Conservation (phyloP, 92 coral and sea anemone genomes). For the Zoanthus gigantus region DNA sequence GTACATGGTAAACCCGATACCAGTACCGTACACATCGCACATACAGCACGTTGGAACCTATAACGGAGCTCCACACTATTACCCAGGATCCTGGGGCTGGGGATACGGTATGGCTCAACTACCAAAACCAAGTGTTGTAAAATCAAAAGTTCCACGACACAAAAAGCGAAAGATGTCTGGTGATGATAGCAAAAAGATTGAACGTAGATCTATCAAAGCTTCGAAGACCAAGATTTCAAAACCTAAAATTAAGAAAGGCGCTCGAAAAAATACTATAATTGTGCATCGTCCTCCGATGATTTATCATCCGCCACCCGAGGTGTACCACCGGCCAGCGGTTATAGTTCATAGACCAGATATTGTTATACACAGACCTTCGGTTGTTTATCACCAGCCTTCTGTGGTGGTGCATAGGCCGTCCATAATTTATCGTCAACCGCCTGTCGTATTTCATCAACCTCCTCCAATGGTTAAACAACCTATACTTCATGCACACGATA, state of each 20-base stretch:
- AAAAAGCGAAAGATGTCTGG: constrained; percentile 16
- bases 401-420: constrained; percentile 96
- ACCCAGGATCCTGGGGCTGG: constrained; percentile 70
- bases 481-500: constrained; percentile 86
- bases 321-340: constrained; percentile 89
- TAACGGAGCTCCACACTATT: constrained; percentile 82
- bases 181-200: constrained; percentile 36
- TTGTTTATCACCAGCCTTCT: constrained; percentile 94
- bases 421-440: constrained; percentile 90
- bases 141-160: constrained; percentile 66
- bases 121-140: constrained; percentile 48
- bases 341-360: constrained; percentile 96
- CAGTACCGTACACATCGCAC: constrained; percentile 62
- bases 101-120: constrained; percentile 10
- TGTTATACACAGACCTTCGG: constrained; percentile 94
- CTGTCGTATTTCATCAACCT: constrained; percentile 92
- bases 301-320: constrained; percentile 97
- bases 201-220: constrained; percentile 37
- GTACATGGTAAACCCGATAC: constrained; percentile 72
- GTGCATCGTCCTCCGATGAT: constrained; percentile 91
- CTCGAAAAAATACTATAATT: constrained; percentile 83
- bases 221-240: constrained; percentile 24
- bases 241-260: constrained; percentile 58
- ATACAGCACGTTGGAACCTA: constrained; percentile 68
- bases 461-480: constrained; percentile 92